Conservation (phyloP, 2,888 invertebrate species). For the Idaea biselata region DNA sequence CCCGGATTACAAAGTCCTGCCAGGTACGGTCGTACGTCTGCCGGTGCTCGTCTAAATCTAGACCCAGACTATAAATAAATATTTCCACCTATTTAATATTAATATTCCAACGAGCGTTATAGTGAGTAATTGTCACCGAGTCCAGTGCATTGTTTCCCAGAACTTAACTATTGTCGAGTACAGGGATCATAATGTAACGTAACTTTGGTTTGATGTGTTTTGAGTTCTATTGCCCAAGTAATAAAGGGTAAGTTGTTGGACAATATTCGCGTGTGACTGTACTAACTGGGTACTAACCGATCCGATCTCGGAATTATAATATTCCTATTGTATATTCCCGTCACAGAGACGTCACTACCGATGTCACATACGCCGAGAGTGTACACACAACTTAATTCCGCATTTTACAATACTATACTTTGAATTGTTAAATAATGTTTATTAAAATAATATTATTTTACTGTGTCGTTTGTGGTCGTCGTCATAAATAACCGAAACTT, state of each 20-base stretch:
- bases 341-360: not conserved
- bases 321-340: conserved; percentile 9
- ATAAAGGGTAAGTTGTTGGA: not conserved
- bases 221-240: not conserved
- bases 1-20: too few relatives aligned
- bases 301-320: not conserved
- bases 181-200: not conserved
- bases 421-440: not conserved
- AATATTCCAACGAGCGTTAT: not conserved
- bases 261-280: not conserved
- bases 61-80: not conserved
- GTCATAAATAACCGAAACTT: not conserved
- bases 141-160: not conserved
- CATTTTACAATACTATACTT: not conserved
- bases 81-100: not conserved
- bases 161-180: not conserved
- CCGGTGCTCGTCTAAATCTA: not conserved
- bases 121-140: not conserved
- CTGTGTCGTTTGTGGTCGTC: not conserved
- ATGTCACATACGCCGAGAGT: conserved; percentile 7
- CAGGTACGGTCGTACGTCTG: not conserved
- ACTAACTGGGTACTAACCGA: not conserved
- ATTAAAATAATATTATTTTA: not conserved
- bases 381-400: not conserved
- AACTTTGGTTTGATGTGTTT: not conserved